These are phyloP conservation scores for Andrena bucephala DNA, from an alignment of 2,888 invertebrate species.

Conservation along the genomic window DNA sequence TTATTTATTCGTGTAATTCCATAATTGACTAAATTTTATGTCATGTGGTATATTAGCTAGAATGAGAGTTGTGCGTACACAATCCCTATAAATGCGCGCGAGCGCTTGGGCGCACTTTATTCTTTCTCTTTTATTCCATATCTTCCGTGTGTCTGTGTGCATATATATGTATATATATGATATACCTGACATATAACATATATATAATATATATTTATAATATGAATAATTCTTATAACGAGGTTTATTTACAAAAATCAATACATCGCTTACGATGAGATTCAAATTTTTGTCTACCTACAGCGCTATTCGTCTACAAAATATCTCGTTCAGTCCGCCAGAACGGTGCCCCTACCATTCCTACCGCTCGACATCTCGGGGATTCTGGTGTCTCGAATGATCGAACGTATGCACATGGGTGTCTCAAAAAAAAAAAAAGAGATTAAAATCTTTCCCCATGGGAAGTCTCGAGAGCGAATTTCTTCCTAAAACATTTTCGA, in stretches of 20 bases:
- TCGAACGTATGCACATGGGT: constrained; percentile 30
- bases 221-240: constrained; percentile 72
- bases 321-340: constrained; percentile 79
- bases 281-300: constrained; percentile 77
- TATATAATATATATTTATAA: constrained; percentile 57
- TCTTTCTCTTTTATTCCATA: constrained; percentile 23
- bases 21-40: constrained; percentile 82
- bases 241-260: constrained; percentile 80
- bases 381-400: constrained; percentile 36
- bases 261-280: constrained; percentile 65
- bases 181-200: constrained; percentile 66
- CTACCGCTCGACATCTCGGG: constrained; percentile 26
- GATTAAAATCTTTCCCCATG: background rate
- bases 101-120: constrained; percentile 57
- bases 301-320: constrained; percentile 75
- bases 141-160: constrained; percentile 22
- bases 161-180: constrained; percentile 26
- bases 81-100: constrained; percentile 70
- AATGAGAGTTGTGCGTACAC: constrained; percentile 72
- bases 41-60: constrained; percentile 74
- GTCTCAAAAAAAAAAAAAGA: constrained; percentile 17
- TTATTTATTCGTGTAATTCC: constrained; percentile 69
- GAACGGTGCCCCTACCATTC: constrained; percentile 27
- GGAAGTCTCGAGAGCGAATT: constrained; percentile 32
- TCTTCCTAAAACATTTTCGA: constrained; percentile 22